These are phyloP conservation scores for Crypturellus tataupa DNA, from an alignment of 2,797 vertebrate genomes.

Conservation along the genomic window DNA sequence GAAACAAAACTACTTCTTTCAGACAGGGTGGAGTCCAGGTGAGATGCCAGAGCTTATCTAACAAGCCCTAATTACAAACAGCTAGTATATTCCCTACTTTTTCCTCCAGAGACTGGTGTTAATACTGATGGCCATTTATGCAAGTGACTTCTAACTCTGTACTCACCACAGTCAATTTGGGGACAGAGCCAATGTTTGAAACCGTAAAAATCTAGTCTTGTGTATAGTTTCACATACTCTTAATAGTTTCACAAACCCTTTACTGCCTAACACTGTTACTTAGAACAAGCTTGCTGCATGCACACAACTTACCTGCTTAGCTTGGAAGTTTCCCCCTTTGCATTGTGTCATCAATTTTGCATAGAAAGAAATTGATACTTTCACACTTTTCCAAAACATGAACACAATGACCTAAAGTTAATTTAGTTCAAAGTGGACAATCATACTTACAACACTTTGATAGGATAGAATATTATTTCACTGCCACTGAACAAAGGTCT, in stretches of 20 bases:
- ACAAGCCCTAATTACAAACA: not conserved
- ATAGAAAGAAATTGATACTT: fast-evolving
- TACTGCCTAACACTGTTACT: not conserved
- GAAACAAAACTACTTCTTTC: not conserved
- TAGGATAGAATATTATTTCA: not conserved
- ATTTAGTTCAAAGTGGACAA: not conserved
- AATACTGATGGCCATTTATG: not conserved
- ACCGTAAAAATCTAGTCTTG: not conserved
- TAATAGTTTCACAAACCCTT: not conserved
- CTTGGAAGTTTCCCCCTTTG: not conserved
- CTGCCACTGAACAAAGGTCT: not conserved
- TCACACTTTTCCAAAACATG: not conserved
- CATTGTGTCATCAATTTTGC: not conserved
- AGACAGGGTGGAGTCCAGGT: not conserved
- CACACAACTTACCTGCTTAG: not conserved
- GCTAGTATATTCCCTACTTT: not conserved
- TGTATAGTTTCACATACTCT: not conserved
- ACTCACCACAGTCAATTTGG: not conserved
- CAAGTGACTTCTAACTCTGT: not conserved
- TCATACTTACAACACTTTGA: not conserved
- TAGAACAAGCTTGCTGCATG: not conserved
- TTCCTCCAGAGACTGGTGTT: not conserved
- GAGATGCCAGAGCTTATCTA: not conserved
- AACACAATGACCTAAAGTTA: not conserved
- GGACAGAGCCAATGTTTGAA: not conserved